Percentiles rank a stretch among this genome's conserved stretches.
phyloP scores from a whole-genome alignment of 2,888 invertebrate genomes.

The Temnothorax rugatulus region DNA sequence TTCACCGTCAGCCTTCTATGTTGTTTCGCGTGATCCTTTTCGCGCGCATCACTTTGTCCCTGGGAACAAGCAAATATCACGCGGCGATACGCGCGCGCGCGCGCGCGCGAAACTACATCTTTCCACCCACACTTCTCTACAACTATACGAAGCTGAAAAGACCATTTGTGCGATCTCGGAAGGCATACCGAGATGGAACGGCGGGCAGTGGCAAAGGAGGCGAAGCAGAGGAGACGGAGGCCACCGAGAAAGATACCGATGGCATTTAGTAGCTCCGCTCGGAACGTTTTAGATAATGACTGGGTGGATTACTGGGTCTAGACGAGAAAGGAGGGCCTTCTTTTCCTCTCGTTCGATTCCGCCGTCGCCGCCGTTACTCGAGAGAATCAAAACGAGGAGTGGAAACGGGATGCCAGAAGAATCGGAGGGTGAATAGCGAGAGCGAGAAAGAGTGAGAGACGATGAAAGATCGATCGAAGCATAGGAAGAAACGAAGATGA shows the following conservation, averaged over 20 bases:
- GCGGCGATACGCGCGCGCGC: neutral
- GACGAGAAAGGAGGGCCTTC: slow-evolving; percentile 55
- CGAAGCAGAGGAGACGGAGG: slow-evolving; percentile 49
- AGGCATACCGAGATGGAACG: slow-evolving; percentile 27
- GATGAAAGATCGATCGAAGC: neutral
- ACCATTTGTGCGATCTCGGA: slow-evolving; percentile 25
- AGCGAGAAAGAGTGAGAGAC: slow-evolving; percentile 7
- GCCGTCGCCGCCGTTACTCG: neutral
- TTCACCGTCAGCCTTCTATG: neutral
- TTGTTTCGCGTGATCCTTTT: slow-evolving; percentile 19
- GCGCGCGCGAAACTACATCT: neutral
- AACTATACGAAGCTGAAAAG: neutral
- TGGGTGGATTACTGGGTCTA: slow-evolving; percentile 60
- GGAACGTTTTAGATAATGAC: slow-evolving; percentile 77
- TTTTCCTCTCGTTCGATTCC: slow-evolving; percentile 67
- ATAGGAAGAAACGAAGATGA: slow-evolving; percentile 62
- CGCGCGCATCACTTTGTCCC: slow-evolving; percentile 30
- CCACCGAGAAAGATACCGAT: slow-evolving; percentile 74
- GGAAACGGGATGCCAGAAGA: slow-evolving; percentile 21
- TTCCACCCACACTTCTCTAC: neutral
- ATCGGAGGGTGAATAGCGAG: slow-evolving; percentile 18
- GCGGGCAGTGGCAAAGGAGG: slow-evolving; percentile 1
- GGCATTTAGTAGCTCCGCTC: slow-evolving; percentile 75
- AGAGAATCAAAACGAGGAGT: neutral
- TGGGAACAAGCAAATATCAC: slow-evolving; percentile 33